Evolutionary conservation across 2,113 vertebrate genomes (phyloP).

Genomic region (Leptobrachium ailaonicum): DNA sequence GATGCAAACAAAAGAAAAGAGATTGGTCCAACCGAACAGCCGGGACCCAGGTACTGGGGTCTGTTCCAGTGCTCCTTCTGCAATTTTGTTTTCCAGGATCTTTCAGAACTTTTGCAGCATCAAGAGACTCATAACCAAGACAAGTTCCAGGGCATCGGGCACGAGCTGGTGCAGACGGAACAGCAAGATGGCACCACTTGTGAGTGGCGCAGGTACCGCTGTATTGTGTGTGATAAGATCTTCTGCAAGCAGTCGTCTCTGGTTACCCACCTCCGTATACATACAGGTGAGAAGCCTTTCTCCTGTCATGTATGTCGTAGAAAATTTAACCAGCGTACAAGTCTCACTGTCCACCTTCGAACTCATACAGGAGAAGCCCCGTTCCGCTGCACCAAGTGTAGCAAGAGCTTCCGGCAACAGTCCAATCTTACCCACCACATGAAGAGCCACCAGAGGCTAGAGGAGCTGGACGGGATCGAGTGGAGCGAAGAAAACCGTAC

Average conservation of each 20-base stretch:
- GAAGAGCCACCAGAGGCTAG: conserved; percentile 56
- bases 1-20: conserved; percentile 31
- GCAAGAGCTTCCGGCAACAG: conserved; percentile 60
- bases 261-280: conserved; percentile 81
- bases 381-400: conserved; percentile 53
- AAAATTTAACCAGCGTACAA: conserved; percentile 91
- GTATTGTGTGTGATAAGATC: conserved; percentile 46
- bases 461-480: conserved; percentile 25
- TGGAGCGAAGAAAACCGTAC: conserved; percentile 40
- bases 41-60: conserved; percentile 38
- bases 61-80: conserved; percentile 43
- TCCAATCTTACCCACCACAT: conserved; percentile 60
- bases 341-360: conserved; percentile 89
- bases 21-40: conserved; percentile 17
- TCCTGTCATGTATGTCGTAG: conserved; percentile 84
- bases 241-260: conserved; percentile 46
- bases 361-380: conserved; percentile 78
- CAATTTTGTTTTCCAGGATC: conserved; percentile 46
- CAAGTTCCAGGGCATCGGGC: conserved; percentile 40
- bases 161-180: conserved; percentile 17
- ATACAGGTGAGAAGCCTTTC: conserved; percentile 88
- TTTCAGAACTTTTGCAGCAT: conserved; percentile 43
- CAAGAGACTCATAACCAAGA: conserved; percentile 46
- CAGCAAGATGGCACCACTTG: conserved; percentile 5
- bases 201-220: conserved; percentile 39